Evolutionary conservation across 2,888 invertebrate species (phyloP).

Genomic region (Homarus gammarus): DNA sequence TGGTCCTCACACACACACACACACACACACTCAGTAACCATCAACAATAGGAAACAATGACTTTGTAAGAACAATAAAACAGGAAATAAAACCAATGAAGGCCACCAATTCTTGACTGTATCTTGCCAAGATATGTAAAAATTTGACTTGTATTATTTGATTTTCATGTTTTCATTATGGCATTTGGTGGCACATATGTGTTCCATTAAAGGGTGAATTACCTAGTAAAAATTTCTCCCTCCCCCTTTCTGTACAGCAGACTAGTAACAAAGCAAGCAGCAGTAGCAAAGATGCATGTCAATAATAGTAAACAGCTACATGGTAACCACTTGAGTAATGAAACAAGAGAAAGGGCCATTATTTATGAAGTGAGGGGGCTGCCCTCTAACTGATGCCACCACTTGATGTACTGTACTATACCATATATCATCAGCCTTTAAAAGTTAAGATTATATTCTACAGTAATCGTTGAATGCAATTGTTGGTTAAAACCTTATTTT

Average conservation of each 20-base stretch:
- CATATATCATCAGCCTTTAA: too few species aligned
- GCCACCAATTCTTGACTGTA: background rate
- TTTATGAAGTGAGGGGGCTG: background rate
- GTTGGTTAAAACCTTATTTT: too few species aligned
- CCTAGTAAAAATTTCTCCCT: background rate
- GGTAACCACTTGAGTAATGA: constrained; percentile 2
- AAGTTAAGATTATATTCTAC: too few species aligned
- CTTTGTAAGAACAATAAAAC: background rate
- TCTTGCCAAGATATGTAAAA: background rate
- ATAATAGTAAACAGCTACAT: constrained; percentile 31
- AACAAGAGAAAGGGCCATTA: background rate
- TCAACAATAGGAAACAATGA: background rate
- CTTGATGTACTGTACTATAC: too few species aligned
- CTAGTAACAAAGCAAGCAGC: constrained; percentile 34
- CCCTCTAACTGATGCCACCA: background rate
- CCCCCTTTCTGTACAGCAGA: background rate
- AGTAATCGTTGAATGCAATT: too few species aligned
- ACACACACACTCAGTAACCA: background rate
- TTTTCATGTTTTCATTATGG: constrained; percentile 1
- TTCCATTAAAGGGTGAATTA: background rate
- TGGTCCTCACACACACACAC: background rate
- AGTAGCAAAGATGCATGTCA: constrained; percentile 10
- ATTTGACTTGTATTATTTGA: background rate
- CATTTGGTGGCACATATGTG: background rate
- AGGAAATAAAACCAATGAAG: background rate